These are phyloP conservation scores for Brachypodius melanocephalos DNA, from an alignment of 2,113 vertebrate species.

Conservation along the genomic window DNA sequence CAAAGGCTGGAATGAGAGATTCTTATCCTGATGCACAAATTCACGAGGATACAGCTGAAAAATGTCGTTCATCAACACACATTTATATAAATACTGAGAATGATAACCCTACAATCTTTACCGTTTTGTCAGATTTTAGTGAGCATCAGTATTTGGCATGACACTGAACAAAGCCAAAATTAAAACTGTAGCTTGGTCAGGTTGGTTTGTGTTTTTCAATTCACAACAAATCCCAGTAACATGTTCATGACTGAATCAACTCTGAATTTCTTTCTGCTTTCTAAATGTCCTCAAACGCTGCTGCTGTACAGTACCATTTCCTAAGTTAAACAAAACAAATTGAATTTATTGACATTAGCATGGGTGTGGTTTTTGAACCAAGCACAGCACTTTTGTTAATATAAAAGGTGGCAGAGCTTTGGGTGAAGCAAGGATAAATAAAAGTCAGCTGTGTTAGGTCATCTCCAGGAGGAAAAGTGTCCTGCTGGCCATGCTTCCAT, in stretches of 20 bases:
- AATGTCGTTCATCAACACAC: background rate
- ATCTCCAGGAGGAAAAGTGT: background rate
- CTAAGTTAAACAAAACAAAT: background rate
- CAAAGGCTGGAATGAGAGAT: background rate
- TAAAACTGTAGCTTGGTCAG: background rate
- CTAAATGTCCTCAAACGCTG: background rate
- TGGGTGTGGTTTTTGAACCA: background rate
- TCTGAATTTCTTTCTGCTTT: background rate
- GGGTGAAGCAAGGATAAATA: background rate
- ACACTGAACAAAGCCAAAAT: background rate
- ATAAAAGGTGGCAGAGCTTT: background rate
- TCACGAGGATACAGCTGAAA: background rate
- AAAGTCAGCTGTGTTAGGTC: background rate
- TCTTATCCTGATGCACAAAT: background rate
- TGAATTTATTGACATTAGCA: background rate
- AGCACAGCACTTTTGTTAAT: background rate
- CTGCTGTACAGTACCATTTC: background rate
- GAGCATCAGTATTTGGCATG: background rate
- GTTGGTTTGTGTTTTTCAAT: background rate
- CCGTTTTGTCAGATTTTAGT: background rate
- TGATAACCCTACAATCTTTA: rapidly evolving
- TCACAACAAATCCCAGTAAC: background rate
- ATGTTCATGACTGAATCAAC: background rate
- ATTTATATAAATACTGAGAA: background rate
- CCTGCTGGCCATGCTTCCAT: background rate